Conservation (phyloP, 2,113 vertebrate species). For the Sylvia atricapilla region DNA sequence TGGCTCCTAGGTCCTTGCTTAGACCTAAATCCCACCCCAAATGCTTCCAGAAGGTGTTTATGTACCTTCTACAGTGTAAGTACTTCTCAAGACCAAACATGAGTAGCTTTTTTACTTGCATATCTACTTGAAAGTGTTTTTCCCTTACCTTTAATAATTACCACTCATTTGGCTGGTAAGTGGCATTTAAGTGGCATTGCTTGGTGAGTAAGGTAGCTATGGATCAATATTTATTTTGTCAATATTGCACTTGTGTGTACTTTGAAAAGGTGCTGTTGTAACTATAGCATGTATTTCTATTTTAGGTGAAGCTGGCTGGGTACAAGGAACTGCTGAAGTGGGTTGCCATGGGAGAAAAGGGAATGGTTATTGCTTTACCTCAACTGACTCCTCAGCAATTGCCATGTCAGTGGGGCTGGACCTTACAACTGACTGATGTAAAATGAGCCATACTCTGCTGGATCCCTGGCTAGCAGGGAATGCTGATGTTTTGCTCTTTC, state of each 20-base stretch:
- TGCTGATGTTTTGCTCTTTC: not conserved
- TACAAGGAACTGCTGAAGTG: constrained; percentile 77
- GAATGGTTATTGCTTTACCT: constrained; percentile 79
- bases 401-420: constrained; percentile 91
- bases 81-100: not conserved
- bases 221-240: not conserved
- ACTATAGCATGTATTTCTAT: not conserved
- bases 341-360: constrained; percentile 71
- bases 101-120: not conserved
- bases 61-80: not conserved
- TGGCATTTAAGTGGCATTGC: not conserved
- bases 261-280: not conserved
- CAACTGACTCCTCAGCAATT: constrained; percentile 72
- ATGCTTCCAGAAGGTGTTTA: not conserved
- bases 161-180: not conserved
- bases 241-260: not conserved
- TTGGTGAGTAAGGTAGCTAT: not conserved
- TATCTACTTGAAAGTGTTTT: not conserved
- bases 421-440: constrained; percentile 76
- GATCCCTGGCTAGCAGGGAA: not conserved
- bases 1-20: not conserved
- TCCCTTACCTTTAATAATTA: not conserved
- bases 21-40: not conserved
- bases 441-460: not conserved
- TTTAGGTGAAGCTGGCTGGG: constrained; percentile 85